Conservation (phyloP, 2,888 invertebrate species). For the Temnothorax ravouxi region DNA sequence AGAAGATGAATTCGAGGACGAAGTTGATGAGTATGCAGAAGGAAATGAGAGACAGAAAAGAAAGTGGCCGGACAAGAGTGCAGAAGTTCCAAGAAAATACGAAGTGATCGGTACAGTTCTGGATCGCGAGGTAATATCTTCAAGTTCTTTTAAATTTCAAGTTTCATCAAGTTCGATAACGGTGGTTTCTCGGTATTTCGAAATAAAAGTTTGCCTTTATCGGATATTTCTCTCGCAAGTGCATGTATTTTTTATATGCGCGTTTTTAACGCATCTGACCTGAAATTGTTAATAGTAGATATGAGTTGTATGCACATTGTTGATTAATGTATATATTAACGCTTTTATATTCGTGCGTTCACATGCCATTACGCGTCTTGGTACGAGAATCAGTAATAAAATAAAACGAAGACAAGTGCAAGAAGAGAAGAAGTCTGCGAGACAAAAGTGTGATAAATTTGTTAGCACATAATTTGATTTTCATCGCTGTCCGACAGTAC, state of each 20-base stretch:
- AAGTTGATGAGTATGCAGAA: constrained; percentile 57
- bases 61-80: constrained; percentile 58
- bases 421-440: neutral
- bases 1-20: constrained; percentile 53
- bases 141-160: constrained; percentile 5
- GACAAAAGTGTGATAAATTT: neutral
- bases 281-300: neutral
- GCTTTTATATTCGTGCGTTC: neutral
- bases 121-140: constrained; percentile 71
- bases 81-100: constrained; percentile 67
- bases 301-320: neutral
- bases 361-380: neutral
- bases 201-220: constrained; percentile 4
- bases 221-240: neutral
- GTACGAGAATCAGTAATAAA: neutral
- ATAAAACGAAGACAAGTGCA: neutral
- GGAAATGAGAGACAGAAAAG: constrained; percentile 58
- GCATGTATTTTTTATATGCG: neutral
- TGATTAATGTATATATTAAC: neutral
- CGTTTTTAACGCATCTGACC: neutral
- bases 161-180: constrained; percentile 59
- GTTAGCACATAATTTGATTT: constrained; percentile 5
- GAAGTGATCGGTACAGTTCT: constrained; percentile 79
- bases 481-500: constrained; percentile 58
- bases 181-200: neutral